These are phyloP conservation scores for Drosophila willistoni DNA, from an alignment of 1,140 invertebrate genomes.

Conservation along the genomic window DNA sequence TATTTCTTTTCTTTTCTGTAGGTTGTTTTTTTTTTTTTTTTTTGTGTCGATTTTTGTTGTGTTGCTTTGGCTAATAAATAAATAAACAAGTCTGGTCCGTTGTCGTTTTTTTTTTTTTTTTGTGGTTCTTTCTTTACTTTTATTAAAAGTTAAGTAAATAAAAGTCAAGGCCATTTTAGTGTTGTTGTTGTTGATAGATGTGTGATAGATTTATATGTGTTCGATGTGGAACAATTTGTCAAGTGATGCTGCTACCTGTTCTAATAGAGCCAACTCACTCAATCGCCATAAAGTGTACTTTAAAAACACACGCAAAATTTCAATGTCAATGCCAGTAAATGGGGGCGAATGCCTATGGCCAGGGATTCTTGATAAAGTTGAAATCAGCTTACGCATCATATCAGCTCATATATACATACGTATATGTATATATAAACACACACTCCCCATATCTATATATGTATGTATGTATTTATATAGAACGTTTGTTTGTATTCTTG, in stretches of 20 bases:
- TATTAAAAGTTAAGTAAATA: slow-evolving; percentile 64
- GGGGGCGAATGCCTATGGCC: slow-evolving; percentile 9
- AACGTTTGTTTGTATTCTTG: slow-evolving; percentile 6
- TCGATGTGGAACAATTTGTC: neutral
- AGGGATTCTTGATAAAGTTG: slow-evolving; percentile 27
- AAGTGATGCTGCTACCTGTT: slow-evolving; percentile 21
- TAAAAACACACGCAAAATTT: slow-evolving; percentile 28
- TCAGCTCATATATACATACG: slow-evolving; percentile 33
- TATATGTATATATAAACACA: slow-evolving; percentile 21
- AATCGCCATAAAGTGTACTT: slow-evolving; percentile 15
- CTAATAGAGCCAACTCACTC: neutral
- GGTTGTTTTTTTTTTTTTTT: slow-evolving; percentile 1
- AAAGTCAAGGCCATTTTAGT: slow-evolving; percentile 68
- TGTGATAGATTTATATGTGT: slow-evolving; percentile 54
- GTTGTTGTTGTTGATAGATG: slow-evolving; percentile 13
- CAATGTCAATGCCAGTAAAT: slow-evolving; percentile 62
- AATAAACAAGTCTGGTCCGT: slow-evolving; percentile 66
- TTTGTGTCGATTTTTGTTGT: slow-evolving; percentile 21
- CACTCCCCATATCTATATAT: neutral
- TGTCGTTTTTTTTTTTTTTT: slow-evolving; percentile 36
- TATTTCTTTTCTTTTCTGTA: slow-evolving; percentile 31
- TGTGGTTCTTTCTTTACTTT: slow-evolving; percentile 29
- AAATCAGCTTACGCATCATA: slow-evolving; percentile 41
- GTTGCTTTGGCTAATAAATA: slow-evolving; percentile 63
- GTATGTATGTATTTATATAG: neutral